Conservation (phyloP, 2,888 invertebrate species). For the Scaptomyza cyrtandrae region DNA sequence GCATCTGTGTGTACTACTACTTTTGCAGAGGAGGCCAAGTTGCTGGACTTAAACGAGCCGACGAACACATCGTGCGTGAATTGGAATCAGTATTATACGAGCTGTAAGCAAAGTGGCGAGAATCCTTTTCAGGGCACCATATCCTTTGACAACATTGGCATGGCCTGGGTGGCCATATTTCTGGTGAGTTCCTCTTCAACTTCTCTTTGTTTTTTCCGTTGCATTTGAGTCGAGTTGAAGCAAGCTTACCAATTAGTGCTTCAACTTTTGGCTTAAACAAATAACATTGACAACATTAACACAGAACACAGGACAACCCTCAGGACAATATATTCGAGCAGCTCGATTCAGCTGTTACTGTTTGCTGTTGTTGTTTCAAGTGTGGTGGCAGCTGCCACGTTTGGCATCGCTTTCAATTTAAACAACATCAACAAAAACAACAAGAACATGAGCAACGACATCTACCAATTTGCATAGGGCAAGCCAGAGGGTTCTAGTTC, state of each 20-base stretch:
- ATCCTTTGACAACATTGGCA: conserved; percentile 99
- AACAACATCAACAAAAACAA: conserved; percentile 30
- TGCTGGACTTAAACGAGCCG: conserved; percentile 86
- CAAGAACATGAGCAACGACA: conserved; percentile 12
- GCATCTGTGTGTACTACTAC: conserved; percentile 1
- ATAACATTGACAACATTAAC: conserved; percentile 60
- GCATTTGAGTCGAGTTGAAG: neutral
- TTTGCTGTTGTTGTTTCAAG: conserved; percentile 10
- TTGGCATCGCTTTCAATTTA: conserved; percentile 53
- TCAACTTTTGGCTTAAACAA: conserved; percentile 48
- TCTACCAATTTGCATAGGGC: conserved; percentile 56
- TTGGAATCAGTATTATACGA: conserved; percentile 99
- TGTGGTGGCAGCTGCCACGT: conserved; percentile 54
- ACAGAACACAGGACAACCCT: conserved; percentile 8
- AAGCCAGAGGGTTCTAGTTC: neutral
- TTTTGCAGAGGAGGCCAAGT: conserved; percentile 77
- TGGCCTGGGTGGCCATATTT: conserved; percentile 99
- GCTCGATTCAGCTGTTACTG: conserved; percentile 45
- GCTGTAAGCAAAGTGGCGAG: conserved; percentile 95
- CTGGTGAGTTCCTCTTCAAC: conserved; percentile 89
- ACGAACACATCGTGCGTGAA: conserved; percentile 94
- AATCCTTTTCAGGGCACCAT: conserved; percentile 99
- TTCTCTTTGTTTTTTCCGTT: conserved; percentile 1
- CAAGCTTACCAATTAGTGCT: conserved; percentile 59
- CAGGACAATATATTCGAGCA: conserved; percentile 24